phyloP scores from a whole-genome alignment of 2,888 invertebrate genomes.

The Arrhopalites spinosus region DNA sequence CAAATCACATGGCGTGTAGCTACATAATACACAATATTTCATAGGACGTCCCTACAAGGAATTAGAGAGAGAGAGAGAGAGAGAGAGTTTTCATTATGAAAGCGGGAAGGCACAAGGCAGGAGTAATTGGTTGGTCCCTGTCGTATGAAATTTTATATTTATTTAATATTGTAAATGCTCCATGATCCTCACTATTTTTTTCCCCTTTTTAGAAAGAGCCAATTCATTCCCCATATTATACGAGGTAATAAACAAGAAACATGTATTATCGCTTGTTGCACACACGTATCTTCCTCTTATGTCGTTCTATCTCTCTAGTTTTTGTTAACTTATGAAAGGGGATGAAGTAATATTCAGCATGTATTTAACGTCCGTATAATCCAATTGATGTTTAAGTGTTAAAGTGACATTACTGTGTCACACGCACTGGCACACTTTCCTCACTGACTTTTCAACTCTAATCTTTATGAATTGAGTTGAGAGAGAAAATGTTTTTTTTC shows the following conservation, averaged over 20 bases:
- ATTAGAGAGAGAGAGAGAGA: too few species aligned
- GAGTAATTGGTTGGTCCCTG: not conserved
- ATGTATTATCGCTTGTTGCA: slow-evolving; percentile 8
- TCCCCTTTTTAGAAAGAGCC: not conserved
- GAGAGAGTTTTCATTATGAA: too few species aligned
- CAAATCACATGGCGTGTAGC: too few species aligned
- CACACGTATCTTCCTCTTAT: not conserved
- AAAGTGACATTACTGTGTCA: slow-evolving; percentile 1
- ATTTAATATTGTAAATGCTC: not conserved
- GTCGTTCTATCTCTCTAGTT: too few species aligned
- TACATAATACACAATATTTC: too few species aligned
- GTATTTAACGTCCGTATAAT: slow-evolving; percentile 33
- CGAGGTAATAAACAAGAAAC: not conserved
- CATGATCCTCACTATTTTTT: not conserved
- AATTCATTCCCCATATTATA: slow-evolving; percentile 4
- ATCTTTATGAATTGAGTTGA: too few species aligned
- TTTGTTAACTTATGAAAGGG: not conserved
- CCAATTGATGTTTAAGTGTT: slow-evolving; percentile 29
- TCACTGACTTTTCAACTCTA: not conserved
- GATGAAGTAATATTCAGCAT: slow-evolving; percentile 2
- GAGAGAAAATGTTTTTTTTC: too few species aligned
- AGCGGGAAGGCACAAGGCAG: not conserved
- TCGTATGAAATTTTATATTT: slow-evolving; percentile 16
- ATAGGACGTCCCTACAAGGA: too few species aligned
- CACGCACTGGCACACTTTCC: slow-evolving; percentile 19